Base-by-base conservation (phyloP, 1,140 invertebrate species). In the Saccostrea glomerata region DNA sequence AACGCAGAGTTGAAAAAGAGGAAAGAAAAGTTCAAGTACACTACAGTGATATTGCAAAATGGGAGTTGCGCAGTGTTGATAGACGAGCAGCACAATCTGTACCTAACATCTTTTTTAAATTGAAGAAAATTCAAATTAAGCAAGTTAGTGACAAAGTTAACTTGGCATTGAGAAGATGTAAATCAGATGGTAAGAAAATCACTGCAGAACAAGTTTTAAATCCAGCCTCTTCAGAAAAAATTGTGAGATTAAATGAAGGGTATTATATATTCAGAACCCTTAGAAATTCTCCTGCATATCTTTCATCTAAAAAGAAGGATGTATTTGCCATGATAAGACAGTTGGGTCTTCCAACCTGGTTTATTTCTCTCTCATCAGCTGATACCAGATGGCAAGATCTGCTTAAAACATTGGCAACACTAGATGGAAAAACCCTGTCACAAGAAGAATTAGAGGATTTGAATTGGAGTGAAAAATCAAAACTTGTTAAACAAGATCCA, bases 311-410 rank as follows among this genome's bases (percentile, higher is more conserved):
- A 40, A 90, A 91, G 58, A 90, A 89, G 85, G 90, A 91, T 89
- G 58, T 92, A 11, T 92, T 92, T 91, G 91, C 89, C 84, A 92
- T 91, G 90, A 90, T 91, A 23, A 87, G 88, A 55, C 91, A 91
- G 84, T 82, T 91, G 17, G 91, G 91, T 58, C 30, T 88, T 54
- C 86, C 90, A 86, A 88, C 88, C 55, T 90, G 77, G 85, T 90
- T 90, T 84, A 36, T 87, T 40, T 85, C 85, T 25, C 85, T 89
- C 20, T 90, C 90, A 63, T 73, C 90, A 47, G 90, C 90, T 70
- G 89, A 91, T 77, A 90, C 90, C 30, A 87, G 77, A 63, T 91
- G 86, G 89, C 20, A 25, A 40, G n/a, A 89, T 89, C 23, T 90
- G 60, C 82, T 90, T 1, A 73, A 63, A 88, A 84, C 63, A 58